Percentiles rank a stretch among this genome's conserved stretches.
phyloP scores from a whole-genome alignment of 2,113 vertebrate genomes.

The Oryzias woworae region DNA sequence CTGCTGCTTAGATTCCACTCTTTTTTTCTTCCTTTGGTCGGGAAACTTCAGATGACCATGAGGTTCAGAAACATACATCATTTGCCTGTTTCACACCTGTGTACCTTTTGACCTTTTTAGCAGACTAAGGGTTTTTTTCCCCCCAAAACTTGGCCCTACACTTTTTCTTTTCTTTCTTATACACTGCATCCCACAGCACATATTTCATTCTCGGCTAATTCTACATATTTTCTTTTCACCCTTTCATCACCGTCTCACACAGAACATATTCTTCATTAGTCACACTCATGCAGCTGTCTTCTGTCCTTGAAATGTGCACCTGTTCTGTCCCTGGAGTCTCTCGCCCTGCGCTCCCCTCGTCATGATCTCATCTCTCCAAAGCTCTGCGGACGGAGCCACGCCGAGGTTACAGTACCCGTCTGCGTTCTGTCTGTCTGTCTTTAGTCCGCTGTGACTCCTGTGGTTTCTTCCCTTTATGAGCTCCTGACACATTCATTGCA shows the following conservation, averaged over 20 bases:
- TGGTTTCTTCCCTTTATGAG: neutral
- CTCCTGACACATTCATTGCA: neutral
- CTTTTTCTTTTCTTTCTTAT: neutral
- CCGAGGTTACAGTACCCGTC: conserved; percentile 22
- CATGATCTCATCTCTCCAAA: conserved; percentile 47
- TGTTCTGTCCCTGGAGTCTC: conserved; percentile 47
- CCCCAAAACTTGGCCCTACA: neutral
- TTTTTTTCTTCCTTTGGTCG: neutral
- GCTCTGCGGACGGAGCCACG: conserved; percentile 12
- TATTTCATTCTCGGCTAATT: conserved; percentile 10
- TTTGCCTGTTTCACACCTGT: neutral
- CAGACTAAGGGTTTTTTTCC: neutral
- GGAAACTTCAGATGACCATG: conserved; percentile 16
- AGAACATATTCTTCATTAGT: conserved; percentile 50
- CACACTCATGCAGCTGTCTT: conserved; percentile 54
- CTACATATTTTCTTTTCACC: neutral
- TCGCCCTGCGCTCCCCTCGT: conserved; percentile 1
- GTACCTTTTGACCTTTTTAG: conserved; percentile 25
- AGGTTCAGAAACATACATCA: conserved; percentile 24
- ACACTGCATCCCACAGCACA: conserved; percentile 13
- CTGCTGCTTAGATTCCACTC: conserved; percentile 1
- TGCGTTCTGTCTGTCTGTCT: conserved; percentile 10
- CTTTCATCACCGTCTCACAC: conserved; percentile 9
- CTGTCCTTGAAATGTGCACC: conserved; percentile 52
- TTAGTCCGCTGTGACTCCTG: neutral